Base-by-base conservation (phyloP, 2,888 invertebrate genomes). In the Rutpela maculata region DNA sequence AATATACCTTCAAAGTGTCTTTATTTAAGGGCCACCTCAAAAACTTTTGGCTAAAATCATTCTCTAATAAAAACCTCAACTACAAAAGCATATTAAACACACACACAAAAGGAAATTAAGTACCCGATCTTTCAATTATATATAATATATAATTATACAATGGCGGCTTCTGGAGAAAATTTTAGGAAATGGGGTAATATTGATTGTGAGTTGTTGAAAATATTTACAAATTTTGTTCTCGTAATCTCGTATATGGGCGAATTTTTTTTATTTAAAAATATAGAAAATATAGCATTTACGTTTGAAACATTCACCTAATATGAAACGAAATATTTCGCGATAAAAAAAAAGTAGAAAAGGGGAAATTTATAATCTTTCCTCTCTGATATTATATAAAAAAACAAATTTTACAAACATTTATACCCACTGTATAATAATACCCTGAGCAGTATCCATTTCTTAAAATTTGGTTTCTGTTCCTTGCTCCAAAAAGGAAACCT, bases 1-100 rank as follows among this genome's bases (percentile, higher is more conserved):
- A 81, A 79, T 65, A 80, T 77, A 80, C 78, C 76, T 65, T 78
- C 78, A 78, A 76, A 80, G 74, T 78, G 76, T 72, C 70, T 75
- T 75, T 74, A 74, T 74, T 78, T 76, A 78, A 80, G 70, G 66
- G 69, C 78, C 80, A 80, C 74, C 78, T 63, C 74, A 72, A 76
- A 80, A 65, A 66, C 68, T 73, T 75, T 74, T 75, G 55, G 78
- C 80, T 78, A 80, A 80, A 80, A 80, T 77, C 73, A 80, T 68
- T 22, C 57, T 22, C 79, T 75, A 78, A 78, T 80, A 71, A 62
- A 55, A 75, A 65, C 50, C 62, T 50, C n/a, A 66, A 67, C 59
- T 60, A 68, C 7, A 7, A 43, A 75, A 50, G 19, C 22, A 50
- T 60, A 60, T 59, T 57, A 43, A 59, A 62, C 18, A 63, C 55